These are phyloP conservation scores for Dyspetes luteomarginatus DNA, from an alignment of 2,888 invertebrate genomes.

Conservation along the genomic window DNA sequence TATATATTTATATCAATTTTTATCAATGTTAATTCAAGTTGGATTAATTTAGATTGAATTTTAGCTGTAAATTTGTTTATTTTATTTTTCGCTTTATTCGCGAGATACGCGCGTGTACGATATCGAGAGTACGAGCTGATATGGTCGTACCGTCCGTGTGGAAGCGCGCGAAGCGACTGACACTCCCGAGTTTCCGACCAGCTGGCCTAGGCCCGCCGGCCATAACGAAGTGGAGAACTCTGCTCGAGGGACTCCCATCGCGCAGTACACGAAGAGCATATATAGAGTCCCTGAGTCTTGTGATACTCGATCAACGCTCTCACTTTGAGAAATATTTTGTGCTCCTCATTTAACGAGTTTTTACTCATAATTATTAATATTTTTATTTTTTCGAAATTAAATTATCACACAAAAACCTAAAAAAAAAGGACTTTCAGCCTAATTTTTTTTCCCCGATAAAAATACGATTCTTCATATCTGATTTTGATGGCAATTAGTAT, in stretches of 20 bases:
- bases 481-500: background rate
- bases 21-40: background rate
- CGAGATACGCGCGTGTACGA: constrained; percentile 36
- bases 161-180: constrained; percentile 77
- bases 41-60: background rate
- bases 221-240: constrained; percentile 55
- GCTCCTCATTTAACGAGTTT: too few relatives aligned
- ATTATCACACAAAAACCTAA: too few relatives aligned
- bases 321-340: too few relatives aligned
- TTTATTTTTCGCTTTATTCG: background rate
- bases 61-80: constrained; percentile 1
- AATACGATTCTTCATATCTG: background rate
- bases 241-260: constrained; percentile 19
- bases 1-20: background rate
- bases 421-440: background rate
- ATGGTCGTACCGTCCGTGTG: constrained; percentile 68
- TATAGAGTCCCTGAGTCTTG: too few relatives aligned
- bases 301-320: constrained; percentile 11
- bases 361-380: too few relatives aligned
- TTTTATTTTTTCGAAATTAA: background rate
- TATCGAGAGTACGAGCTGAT: constrained; percentile 45
- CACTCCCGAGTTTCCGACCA: constrained; percentile 67
- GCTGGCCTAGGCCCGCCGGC: constrained; percentile 66
- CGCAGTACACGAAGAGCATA: background rate
- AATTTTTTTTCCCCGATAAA: background rate